Evolutionary conservation across 2,797 vertebrate species (phyloP).

Genomic region (Pogonophryne albipinna): DNA sequence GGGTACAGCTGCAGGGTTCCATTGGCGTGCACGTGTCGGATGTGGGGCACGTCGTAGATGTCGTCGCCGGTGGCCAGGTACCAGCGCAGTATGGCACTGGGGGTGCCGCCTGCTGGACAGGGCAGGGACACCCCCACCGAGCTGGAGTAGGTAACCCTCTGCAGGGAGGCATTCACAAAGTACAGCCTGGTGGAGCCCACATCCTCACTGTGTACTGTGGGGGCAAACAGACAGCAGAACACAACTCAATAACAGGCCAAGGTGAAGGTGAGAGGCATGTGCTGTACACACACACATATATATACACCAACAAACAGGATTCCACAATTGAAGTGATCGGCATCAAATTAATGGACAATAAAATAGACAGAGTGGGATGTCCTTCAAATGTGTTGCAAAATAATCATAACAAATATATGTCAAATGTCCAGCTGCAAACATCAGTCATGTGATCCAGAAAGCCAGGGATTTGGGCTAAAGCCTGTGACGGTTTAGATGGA

Average conservation of each 20-base stretch:
- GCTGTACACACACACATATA: not conserved
- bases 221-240: conserved; percentile 55
- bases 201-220: conserved; percentile 93
- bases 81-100: conserved; percentile 96
- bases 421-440: conserved; percentile 84
- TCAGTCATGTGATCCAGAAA: conserved; percentile 82
- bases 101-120: conserved; percentile 97
- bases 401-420: conserved; percentile 84
- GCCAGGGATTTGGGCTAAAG: conserved; percentile 84
- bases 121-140: conserved; percentile 99
- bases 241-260: conserved; percentile 27
- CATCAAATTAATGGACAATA: conserved; percentile 28
- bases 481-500: conserved; percentile 79
- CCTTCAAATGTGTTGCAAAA: conserved; percentile 76
- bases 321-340: conserved; percentile 35
- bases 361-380: conserved; percentile 49
- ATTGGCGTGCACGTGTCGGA: conserved; percentile 97
- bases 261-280: conserved; percentile 25
- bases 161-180: conserved; percentile 99
- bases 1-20: conserved; percentile 98
- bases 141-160: conserved; percentile 99
- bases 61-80: conserved; percentile 99
- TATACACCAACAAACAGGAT: conserved; percentile 17
- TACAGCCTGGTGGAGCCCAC: conserved; percentile 97
- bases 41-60: conserved; percentile 99